Base-by-base conservation (phyloP, 2,888 invertebrate genomes). In the Tetragonula carbonaria region DNA sequence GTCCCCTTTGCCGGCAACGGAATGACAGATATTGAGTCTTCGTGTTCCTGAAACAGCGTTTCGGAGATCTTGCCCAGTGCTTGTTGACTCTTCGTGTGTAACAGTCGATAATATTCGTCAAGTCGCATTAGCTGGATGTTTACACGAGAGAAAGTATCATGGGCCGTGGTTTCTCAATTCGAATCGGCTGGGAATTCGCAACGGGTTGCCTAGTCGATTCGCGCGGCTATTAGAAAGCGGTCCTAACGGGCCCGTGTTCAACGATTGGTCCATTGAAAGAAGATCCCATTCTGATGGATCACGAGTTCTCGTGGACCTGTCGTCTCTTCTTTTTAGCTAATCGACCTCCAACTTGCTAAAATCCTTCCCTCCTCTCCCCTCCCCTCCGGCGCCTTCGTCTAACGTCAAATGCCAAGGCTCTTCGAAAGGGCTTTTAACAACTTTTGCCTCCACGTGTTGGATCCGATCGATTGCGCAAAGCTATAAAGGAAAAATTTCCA, bases 371-470 rank as follows among this genome's bases (percentile, higher is more conserved):
- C 23, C 23, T 23, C 38, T 5, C 6, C 38, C 38, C 4, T 0
- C 38, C 0, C 8, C 8, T 13, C 4, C 67, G 68, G 63, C 28
- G 28, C 23, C 23, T 23, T 33, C 80, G 70, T 84, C 86, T 83
- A 86, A 84, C 78, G 82, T 8, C 82, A 89, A 87, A 89, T 89
- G 89, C 77, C 89, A 89, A 89, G 89, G 89, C 63, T 74, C 80
- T 76, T 87, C 62, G 81, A 81, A 81, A 84, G 82, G 75, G 72
- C 53, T 79, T 21, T 72, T 72, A 65, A 79, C 33, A 81, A 84
- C 72, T 74, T n/a, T 59, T 14, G 68, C 23, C 59, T 72, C 33
- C 53, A 57, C 55, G 21, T 33, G 45, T 18, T 8, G 38, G 16
- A 14, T 23, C 28, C 8, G 50, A 75, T 21, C 62, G 59, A 45